Evolutionary conservation across 2,888 invertebrate genomes (phyloP), one percentile per base, ranked within the genome.

Genomic region (Arenicola marina): DNA sequence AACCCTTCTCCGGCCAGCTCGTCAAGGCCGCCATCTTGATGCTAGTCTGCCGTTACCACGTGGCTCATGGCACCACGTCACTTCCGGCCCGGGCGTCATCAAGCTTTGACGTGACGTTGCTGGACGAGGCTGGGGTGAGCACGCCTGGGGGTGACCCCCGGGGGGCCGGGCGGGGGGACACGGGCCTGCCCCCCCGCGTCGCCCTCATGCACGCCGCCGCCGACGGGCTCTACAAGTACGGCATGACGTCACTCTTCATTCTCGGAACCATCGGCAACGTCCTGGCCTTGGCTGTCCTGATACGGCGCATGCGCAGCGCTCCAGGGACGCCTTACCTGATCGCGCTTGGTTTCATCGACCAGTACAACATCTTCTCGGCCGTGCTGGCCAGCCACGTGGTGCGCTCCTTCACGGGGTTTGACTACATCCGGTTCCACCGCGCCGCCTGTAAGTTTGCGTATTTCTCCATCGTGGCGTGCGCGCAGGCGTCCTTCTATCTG

Each of bases 221-320:
- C n/a, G n/a, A n/a, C n/a, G n/a, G n/a, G n/a, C n/a, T 48, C 7
- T 48, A 48, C 48, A 48, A 48, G 48, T 48, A 48, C 24, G 48
- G 48, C 7, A 48, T 48, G 48, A 48, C 48, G 7, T 11, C 21
- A 11, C 15, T 48, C 15, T 48, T 48, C 24, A 21, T 48, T 7
- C 24, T 48, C 21, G 48, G 48, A 21, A 21, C 7, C 48, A 21
- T 48, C 7, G 48, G 48, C 21, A 48, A 48, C 48, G 15, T 21
- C 7, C 48, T 48, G 48, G 7, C n/a, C 11, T 38, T 48, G 24
- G 7, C 21, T 21, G 24, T 48, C 24, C 7, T 48, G 7, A 18
- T 18, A 11, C 15, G 18, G 7, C 18, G 18, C 7, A 11, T 18
- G 7, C 18, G 48, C 24, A 11, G 24, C 18, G 7, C 48, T 7